Conservation (phyloP, 2,888 invertebrate species). For the Hirtodrosophila duncani region DNA sequence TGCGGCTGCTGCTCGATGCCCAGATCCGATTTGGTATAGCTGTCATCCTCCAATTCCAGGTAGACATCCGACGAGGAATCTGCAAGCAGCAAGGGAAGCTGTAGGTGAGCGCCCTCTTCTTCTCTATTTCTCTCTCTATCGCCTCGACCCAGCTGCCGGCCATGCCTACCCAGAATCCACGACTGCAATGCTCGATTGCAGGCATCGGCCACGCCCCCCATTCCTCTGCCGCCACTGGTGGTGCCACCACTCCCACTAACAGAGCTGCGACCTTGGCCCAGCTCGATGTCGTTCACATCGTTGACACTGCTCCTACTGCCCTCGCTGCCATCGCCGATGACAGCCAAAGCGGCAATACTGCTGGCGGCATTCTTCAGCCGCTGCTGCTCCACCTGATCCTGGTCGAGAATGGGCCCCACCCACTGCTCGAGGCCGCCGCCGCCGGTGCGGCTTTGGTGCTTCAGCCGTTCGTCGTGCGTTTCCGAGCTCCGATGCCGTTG, state of each 20-base stretch:
- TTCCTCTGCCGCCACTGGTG: too few relatives aligned
- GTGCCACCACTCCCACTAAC: too few relatives aligned
- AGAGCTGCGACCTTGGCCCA: constrained; percentile 60
- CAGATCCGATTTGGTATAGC: constrained; percentile 78
- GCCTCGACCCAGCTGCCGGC: too few relatives aligned
- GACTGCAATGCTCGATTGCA: constrained; percentile 65
- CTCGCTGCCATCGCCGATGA: constrained; percentile 34
- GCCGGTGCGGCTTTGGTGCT: constrained; percentile 66
- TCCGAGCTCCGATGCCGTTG: constrained; percentile 78
- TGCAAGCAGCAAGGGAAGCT: constrained; percentile 4
- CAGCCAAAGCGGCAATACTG: constrained; percentile 54
- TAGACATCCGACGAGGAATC: constrained; percentile 78
- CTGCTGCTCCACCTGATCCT: constrained; percentile 59
- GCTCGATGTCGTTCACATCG: constrained; percentile 67
- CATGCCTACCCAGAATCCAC: constrained; percentile 68
- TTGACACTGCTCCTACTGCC: constrained; percentile 30
- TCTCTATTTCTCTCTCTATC: too few relatives aligned
- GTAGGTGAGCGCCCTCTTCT: too few relatives aligned
- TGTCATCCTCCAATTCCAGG: constrained; percentile 76
- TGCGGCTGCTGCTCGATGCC: constrained; percentile 74
- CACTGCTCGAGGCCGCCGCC: constrained; percentile 59
- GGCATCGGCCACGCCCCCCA: constrained; percentile 49
- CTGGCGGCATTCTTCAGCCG: constrained; percentile 40
- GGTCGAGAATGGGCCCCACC: constrained; percentile 74
- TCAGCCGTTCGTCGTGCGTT: constrained; percentile 76